Conservation (phyloP, 2,113 vertebrate species). For the Stictonetta naevosa region DNA sequence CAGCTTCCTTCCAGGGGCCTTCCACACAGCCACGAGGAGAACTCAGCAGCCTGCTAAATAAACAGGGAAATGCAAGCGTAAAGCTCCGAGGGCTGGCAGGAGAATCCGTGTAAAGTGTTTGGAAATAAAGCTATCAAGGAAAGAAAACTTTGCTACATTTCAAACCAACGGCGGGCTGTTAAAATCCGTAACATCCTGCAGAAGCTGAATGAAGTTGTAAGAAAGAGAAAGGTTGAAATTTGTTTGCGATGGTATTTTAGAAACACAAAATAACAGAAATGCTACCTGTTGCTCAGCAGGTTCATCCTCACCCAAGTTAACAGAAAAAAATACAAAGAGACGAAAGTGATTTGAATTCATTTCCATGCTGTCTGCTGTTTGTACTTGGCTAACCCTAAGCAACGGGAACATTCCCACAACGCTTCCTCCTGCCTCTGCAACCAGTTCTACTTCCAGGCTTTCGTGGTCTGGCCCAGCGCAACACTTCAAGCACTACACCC, state of each 20-base stretch:
- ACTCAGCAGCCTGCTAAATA: background rate
- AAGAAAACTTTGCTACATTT: background rate
- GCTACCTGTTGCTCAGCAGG: background rate
- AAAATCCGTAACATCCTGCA: background rate
- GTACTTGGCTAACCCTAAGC: background rate
- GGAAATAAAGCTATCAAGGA: background rate
- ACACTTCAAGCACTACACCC: background rate
- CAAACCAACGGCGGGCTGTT: background rate
- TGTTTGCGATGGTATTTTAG: background rate
- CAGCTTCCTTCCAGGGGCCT: background rate
- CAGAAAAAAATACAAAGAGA: background rate
- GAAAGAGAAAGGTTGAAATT: background rate
- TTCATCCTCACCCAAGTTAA: background rate
- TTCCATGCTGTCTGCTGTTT: background rate
- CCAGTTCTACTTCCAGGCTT: slow-evolving; percentile 29
- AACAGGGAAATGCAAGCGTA: background rate
- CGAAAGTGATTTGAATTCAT: background rate
- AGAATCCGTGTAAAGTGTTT: background rate
- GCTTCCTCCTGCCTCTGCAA: background rate
- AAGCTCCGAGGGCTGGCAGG: background rate
- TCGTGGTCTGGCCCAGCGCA: background rate
- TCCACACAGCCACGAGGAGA: background rate
- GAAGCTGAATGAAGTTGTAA: background rate
- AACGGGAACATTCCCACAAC: background rate
- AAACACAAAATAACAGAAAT: background rate